A percentile compares a stretch with the other conserved stretches of the same genome.
These are phyloP conservation scores for Gallinago media DNA, from an alignment of 2,113 vertebrate genomes.

Conservation along the genomic window DNA sequence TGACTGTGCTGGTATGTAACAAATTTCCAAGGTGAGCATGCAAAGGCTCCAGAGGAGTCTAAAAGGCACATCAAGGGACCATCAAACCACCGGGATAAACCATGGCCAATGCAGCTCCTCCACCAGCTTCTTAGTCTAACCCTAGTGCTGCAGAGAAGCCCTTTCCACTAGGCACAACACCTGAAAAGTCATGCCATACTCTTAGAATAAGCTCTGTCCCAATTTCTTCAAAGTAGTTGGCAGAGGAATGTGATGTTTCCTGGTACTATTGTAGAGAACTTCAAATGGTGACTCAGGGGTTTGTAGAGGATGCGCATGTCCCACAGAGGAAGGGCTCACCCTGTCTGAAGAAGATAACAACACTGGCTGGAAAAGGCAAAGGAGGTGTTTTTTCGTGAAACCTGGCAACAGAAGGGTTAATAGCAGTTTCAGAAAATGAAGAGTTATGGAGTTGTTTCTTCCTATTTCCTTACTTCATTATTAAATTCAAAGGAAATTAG, in stretches of 20 bases:
- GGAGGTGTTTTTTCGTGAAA: not conserved
- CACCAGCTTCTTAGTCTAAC: not conserved
- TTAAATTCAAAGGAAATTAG: not conserved
- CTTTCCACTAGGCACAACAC: not conserved
- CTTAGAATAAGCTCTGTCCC: not conserved
- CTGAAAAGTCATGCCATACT: not conserved
- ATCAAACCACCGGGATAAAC: not conserved
- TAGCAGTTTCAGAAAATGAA: not conserved
- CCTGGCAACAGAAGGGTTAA: not conserved
- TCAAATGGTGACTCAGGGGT: accelerated
- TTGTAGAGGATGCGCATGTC: not conserved
- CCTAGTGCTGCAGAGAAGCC: not conserved
- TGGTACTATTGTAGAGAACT: not conserved
- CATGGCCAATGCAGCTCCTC: not conserved
- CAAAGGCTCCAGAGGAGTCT: not conserved
- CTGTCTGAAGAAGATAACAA: not conserved
- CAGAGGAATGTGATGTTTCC: not conserved
- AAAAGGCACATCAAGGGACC: not conserved
- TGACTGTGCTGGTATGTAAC: not conserved
- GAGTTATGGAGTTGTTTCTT: not conserved
- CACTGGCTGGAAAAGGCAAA: not conserved
- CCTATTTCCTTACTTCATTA: not conserved
- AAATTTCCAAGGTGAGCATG: not conserved
- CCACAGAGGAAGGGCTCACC: not conserved
- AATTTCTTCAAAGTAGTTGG: not conserved